A percentile compares a stretch with the other conserved stretches of the same genome.
These are phyloP conservation scores for Oligia fasciuncula DNA, from an alignment of 2,888 invertebrate genomes.

Conservation along the genomic window DNA sequence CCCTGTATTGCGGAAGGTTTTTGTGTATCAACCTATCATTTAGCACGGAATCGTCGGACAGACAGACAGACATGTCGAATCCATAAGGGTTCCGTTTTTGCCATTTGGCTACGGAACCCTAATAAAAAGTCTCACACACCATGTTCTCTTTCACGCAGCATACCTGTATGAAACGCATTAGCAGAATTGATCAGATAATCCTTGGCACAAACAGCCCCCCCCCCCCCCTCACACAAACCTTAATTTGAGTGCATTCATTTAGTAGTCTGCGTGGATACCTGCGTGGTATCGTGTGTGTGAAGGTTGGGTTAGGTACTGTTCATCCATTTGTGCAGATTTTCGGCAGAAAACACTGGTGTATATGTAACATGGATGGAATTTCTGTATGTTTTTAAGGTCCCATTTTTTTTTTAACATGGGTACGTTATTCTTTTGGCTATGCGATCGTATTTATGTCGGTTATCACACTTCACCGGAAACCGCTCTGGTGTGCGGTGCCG, in stretches of 20 bases:
- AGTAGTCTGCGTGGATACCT: background rate
- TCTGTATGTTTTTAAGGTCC: background rate
- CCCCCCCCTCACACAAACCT: conserved; percentile 1
- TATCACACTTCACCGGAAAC: no score
- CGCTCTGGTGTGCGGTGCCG: no score
- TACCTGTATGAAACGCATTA: conserved; percentile 53
- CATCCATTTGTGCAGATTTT: background rate
- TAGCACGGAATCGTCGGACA: no score
- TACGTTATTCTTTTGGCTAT: no score
- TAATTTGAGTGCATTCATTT: conserved; percentile 66
- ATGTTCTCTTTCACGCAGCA: background rate
- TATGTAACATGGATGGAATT: background rate
- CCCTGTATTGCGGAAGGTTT: no score
- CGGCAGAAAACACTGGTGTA: background rate
- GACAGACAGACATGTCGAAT: no score
- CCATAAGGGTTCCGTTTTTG: no score
- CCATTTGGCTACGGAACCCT: no score
- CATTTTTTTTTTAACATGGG: background rate
- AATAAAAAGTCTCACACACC: background rate
- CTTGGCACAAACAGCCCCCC: conserved; percentile 35
- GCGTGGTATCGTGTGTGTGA: background rate
- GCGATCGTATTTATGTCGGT: no score
- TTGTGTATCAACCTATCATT: no score
- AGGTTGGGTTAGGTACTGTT: no score
- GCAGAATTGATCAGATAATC: conserved; percentile 59